phyloP scores from a whole-genome alignment of 2,113 vertebrate species.

The Natator depressus region DNA sequence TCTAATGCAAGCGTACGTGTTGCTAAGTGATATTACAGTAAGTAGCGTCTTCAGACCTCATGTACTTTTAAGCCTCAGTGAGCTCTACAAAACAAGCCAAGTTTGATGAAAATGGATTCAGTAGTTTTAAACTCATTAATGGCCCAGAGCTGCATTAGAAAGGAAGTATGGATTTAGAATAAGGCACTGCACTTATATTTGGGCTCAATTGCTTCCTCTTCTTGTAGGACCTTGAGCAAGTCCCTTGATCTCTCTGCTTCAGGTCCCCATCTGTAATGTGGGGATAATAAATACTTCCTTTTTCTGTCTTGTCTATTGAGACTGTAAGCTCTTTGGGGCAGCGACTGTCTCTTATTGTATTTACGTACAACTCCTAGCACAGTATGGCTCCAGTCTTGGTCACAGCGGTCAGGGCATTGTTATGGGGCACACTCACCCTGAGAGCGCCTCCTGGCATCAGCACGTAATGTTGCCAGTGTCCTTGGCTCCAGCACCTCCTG shows the following conservation, averaged over 20 bases:
- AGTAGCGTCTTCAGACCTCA: neutral
- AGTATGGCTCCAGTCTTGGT: neutral
- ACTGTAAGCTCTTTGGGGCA: rapidly evolving
- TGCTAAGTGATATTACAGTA: neutral
- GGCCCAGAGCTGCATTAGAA: rapidly evolving
- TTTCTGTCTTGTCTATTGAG: neutral
- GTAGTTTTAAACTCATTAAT: slow-evolving; percentile 5
- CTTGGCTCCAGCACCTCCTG: neutral
- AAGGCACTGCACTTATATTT: neutral
- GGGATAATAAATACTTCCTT: neutral
- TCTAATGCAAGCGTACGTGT: neutral
- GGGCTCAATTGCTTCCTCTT: neutral
- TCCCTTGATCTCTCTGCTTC: rapidly evolving
- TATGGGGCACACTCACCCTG: neutral
- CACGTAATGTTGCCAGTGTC: too few relatives aligned
- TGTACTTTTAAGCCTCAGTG: neutral
- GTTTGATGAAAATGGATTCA: neutral
- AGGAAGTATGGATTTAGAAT: neutral
- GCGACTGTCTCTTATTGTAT: neutral
- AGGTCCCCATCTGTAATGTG: neutral
- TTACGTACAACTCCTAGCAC: rapidly evolving
- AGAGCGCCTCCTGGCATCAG: neutral
- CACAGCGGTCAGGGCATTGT: rapidly evolving
- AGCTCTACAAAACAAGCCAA: slow-evolving; percentile 3
- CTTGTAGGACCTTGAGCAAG: neutral